Percentiles rank a stretch among this genome's conserved stretches.
Conservation (phyloP, 2,113 vertebrate species). For the Caranx ignobilis region DNA sequence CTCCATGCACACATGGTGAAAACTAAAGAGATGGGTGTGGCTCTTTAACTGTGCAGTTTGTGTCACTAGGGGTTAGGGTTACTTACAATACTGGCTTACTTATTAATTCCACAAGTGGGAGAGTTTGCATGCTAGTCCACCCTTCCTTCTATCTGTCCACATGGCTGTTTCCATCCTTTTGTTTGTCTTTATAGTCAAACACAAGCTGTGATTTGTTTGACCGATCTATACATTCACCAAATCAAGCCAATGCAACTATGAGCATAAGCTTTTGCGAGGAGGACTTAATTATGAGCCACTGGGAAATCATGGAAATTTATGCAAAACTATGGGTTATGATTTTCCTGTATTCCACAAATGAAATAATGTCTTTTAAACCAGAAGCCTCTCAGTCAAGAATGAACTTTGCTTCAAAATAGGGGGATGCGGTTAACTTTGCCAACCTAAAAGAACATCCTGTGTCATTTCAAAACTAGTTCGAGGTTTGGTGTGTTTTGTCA, state of each 20-base stretch:
- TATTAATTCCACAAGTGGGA: conserved; percentile 31
- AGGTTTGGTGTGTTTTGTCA: neutral
- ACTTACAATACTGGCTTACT: conserved; percentile 41
- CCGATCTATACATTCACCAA: conserved; percentile 26
- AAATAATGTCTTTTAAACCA: conserved; percentile 28
- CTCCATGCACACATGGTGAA: conserved; percentile 35
- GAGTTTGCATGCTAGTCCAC: neutral
- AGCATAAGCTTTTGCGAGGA: conserved; percentile 3
- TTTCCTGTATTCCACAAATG: conserved; percentile 17
- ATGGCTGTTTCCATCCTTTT: neutral
- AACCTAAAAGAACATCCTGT: conserved; percentile 2
- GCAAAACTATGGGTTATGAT: conserved; percentile 28
- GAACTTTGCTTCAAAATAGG: neutral
- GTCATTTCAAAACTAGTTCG: conserved; percentile 20
- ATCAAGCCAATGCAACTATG: neutral
- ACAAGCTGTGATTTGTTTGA: conserved; percentile 25
- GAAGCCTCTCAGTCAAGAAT: conserved; percentile 13
- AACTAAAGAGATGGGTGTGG: conserved; percentile 10
- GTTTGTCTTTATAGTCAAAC: neutral
- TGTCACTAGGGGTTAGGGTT: conserved; percentile 1
- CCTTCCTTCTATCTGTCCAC: neutral
- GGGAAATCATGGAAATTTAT: conserved; percentile 44
- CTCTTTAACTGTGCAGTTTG: conserved; percentile 5
- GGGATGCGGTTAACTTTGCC: conserved; percentile 28
- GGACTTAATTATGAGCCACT: conserved; percentile 33